Evolutionary conservation across 1,140 invertebrate species (phyloP).

Genomic region (Drosophila tsacasi): DNA sequence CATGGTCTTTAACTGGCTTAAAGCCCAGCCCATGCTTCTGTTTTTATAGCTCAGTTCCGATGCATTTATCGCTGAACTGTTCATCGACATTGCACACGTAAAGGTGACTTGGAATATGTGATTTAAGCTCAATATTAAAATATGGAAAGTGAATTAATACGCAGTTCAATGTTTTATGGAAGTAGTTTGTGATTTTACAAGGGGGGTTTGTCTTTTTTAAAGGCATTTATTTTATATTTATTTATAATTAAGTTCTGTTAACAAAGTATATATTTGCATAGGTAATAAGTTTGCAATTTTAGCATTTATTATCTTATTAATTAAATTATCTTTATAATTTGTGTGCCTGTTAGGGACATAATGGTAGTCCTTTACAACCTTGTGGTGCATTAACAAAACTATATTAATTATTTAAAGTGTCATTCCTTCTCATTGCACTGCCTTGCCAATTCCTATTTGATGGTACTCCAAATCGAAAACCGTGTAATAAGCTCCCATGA

Average conservation of each 20-base stretch:
- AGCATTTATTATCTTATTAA: not conserved
- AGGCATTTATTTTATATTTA: not conserved
- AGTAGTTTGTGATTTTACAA: not conserved
- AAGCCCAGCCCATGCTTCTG: not conserved
- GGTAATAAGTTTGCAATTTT: not conserved
- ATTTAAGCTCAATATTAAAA: conserved; percentile 16
- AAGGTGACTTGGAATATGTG: conserved; percentile 22
- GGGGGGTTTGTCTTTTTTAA: not conserved
- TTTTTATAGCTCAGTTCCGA: conserved; percentile 20
- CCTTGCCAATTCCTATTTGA: conserved; percentile 41
- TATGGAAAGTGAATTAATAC: not conserved
- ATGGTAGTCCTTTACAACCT: not conserved
- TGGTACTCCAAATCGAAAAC: conserved; percentile 53
- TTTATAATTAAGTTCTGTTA: not conserved
- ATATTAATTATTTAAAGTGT: not conserved
- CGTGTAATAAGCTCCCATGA: conserved; percentile 49
- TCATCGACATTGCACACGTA: conserved; percentile 32
- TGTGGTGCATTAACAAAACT: not conserved
- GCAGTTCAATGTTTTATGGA: conserved; percentile 6
- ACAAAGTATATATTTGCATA: not conserved
- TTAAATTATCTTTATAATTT: not conserved
- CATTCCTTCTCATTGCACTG: conserved; percentile 17
- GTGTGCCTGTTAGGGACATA: not conserved
- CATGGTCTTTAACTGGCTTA: conserved; percentile 17
- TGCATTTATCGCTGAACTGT: conserved; percentile 5